Evolutionary conservation across 2,797 vertebrate species (phyloP).

Genomic region (Amniataba percoides): DNA sequence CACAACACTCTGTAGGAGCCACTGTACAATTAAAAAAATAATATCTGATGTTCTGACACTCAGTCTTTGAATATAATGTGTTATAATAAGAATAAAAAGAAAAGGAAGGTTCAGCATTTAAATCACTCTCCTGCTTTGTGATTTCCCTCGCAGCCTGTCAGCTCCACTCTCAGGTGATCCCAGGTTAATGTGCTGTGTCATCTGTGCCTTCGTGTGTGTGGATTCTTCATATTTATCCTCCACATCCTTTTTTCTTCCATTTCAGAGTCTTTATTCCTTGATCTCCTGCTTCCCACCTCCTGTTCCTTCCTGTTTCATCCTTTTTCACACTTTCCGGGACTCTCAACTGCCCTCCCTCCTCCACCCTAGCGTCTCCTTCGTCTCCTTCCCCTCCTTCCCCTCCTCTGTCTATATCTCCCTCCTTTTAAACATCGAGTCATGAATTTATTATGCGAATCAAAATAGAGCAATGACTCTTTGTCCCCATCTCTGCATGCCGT

Average conservation of each 20-base stretch:
- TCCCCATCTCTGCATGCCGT: constrained; percentile 73
- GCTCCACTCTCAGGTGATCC: constrained; percentile 23
- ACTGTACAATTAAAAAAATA: not conserved
- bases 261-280: constrained; percentile 10
- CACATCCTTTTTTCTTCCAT: not conserved
- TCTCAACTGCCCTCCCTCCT: not conserved
- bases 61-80: not conserved
- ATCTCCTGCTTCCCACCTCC: constrained; percentile 23
- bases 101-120: not conserved
- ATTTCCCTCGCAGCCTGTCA: constrained; percentile 8
- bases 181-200: constrained; percentile 42
- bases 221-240: constrained; percentile 13
- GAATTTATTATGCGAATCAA: constrained; percentile 83
- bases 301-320: constrained; percentile 23
- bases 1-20: not conserved
- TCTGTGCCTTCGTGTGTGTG: constrained; percentile 14
- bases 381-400: not conserved
- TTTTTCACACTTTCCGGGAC: constrained; percentile 35
- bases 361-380: not conserved
- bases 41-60: not conserved
- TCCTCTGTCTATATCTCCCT: constrained; percentile 32
- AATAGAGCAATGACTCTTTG: constrained; percentile 81
- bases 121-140: constrained; percentile 15
- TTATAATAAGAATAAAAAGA: too few relatives aligned
- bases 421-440: constrained; percentile 75